Evolutionary conservation across 1,140 invertebrate species (phyloP).

Genomic region (Caenorhabditis tropicalis): DNA sequence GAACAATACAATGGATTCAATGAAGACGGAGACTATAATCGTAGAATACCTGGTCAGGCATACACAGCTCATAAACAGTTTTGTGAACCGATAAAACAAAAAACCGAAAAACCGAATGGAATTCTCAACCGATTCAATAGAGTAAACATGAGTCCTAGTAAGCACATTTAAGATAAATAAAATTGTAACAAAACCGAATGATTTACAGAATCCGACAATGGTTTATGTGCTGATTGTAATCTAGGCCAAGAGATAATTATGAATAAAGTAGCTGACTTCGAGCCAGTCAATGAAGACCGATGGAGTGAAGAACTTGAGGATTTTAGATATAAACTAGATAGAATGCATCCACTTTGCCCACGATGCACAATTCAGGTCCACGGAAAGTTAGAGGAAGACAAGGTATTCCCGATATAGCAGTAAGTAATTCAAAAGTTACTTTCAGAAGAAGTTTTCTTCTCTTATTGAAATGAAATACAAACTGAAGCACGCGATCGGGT

Average conservation of each 20-base stretch:
- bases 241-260: slow-evolving; percentile 22
- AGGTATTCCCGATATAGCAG: background rate
- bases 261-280: slow-evolving; percentile 30
- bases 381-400: slow-evolving; percentile 31
- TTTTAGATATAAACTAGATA: slow-evolving; percentile 34
- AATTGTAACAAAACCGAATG: background rate
- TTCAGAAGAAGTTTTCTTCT: slow-evolving; percentile 1
- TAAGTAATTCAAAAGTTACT: background rate
- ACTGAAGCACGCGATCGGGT: background rate
- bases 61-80: background rate
- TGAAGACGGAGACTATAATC: slow-evolving; percentile 52
- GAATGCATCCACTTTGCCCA: slow-evolving; percentile 41
- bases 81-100: background rate
- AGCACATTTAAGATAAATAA: background rate
- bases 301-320: slow-evolving; percentile 42
- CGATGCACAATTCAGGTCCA: slow-evolving; percentile 35
- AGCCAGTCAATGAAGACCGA: slow-evolving; percentile 26
- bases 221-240: slow-evolving; percentile 35
- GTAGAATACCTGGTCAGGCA: background rate
- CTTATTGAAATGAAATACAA: slow-evolving; percentile 41
- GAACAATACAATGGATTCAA: slow-evolving; percentile 60
- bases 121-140: background rate
- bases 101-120: background rate
- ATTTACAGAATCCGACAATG: background rate
- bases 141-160: slow-evolving; percentile 6